Evolutionary conservation across 2,888 invertebrate genomes (phyloP).

Genomic region (Oscheius onirici): DNA sequence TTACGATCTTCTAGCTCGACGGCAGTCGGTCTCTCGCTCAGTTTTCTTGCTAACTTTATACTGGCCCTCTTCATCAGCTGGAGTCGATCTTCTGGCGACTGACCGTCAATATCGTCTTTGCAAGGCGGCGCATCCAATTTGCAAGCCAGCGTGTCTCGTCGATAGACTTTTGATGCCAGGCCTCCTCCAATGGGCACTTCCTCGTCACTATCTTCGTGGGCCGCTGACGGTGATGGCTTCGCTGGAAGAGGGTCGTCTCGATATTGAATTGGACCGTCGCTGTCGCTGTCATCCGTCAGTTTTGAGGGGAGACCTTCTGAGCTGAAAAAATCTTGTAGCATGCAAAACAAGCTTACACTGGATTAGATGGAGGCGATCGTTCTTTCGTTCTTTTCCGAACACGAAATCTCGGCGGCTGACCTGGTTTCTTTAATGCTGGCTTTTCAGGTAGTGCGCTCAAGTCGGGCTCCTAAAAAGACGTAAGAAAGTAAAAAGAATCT

Average conservation of each 20-base stretch:
- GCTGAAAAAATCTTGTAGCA: slow-evolving; percentile 14
- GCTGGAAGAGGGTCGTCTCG: slow-evolving; percentile 41
- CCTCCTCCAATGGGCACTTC: slow-evolving; percentile 34
- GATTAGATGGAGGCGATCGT: not conserved
- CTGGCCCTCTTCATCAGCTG: slow-evolving; percentile 63
- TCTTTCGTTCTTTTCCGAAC: slow-evolving; percentile 5
- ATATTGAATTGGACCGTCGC: slow-evolving; percentile 61
- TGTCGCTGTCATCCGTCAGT: slow-evolving; percentile 58
- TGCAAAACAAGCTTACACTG: not conserved
- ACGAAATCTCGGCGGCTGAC: slow-evolving; percentile 57
- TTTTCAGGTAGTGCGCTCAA: slow-evolving; percentile 72
- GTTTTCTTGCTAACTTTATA: slow-evolving; percentile 75
- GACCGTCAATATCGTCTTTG: slow-evolving; percentile 52
- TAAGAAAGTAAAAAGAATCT: too few relatives aligned
- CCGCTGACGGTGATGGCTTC: too few relatives aligned
- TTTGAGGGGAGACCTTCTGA: slow-evolving; percentile 42
- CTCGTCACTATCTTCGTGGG: slow-evolving; percentile 39
- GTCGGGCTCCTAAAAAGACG: slow-evolving; percentile 73
- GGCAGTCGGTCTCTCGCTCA: slow-evolving; percentile 96
- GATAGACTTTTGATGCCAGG: slow-evolving; percentile 66
- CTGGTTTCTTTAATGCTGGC: slow-evolving; percentile 71
- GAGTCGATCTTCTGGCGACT: slow-evolving; percentile 59
- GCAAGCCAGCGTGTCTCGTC: slow-evolving; percentile 94
- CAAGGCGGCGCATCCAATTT: slow-evolving; percentile 54
- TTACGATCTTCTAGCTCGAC: slow-evolving; percentile 97